Evolutionary conservation across 2,113 vertebrate species (phyloP).

Genomic region (Rhinopomastus cyanomelas): DNA sequence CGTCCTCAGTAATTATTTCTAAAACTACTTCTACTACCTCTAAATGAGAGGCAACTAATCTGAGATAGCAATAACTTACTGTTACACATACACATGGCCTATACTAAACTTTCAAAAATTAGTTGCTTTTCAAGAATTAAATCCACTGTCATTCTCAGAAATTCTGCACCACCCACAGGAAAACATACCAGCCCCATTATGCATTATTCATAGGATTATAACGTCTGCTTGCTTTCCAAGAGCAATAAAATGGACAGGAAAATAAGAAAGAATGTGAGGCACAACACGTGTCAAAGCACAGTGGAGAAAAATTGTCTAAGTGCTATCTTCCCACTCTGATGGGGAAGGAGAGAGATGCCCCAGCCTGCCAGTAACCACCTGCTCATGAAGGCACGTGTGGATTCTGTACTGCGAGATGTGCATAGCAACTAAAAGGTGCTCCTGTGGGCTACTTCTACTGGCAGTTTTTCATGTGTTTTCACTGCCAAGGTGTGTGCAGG

Average conservation of each 20-base stretch:
- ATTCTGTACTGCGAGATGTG: rapidly evolving
- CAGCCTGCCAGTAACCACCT: background rate
- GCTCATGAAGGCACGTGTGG: rapidly evolving
- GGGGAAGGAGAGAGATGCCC: background rate
- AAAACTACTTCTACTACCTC: background rate
- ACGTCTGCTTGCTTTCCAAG: background rate
- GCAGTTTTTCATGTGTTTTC: background rate
- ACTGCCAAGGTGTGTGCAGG: background rate
- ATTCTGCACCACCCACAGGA: background rate
- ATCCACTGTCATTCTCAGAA: background rate
- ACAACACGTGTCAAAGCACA: background rate
- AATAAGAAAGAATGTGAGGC: background rate
- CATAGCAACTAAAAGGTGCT: background rate
- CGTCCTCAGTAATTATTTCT: background rate
- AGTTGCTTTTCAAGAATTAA: conserved; percentile 32
- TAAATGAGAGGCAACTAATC: background rate
- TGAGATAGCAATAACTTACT: background rate
- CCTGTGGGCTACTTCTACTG: background rate
- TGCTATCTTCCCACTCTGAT: background rate
- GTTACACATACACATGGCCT: background rate
- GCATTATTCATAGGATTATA: background rate
- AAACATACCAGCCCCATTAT: background rate
- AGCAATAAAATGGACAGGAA: background rate
- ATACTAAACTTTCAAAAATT: background rate
- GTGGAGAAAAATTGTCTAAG: background rate